Evolutionary conservation across 2,113 vertebrate species (phyloP), one percentile per base, ranked within the genome.

Genomic region (Corythaeola cristata): DNA sequence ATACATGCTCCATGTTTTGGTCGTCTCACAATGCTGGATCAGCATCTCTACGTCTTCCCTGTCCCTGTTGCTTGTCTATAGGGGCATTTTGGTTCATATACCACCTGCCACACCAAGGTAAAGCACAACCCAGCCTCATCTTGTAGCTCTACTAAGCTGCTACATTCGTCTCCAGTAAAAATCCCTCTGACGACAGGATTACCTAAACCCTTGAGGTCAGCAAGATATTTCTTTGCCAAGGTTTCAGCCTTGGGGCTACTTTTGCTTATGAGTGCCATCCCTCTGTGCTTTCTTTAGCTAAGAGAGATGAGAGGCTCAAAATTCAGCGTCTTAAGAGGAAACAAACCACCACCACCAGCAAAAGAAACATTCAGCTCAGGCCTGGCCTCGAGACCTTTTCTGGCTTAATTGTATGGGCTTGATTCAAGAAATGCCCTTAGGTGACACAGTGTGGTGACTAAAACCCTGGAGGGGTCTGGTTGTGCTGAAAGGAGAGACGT

Each of bases 1-100:
- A 62, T n/a, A n/a, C 20, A 8, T 13, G 15, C 0, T 15, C 9
- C 9, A 1, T 50, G 4, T 39, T 71, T 77, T 59, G 11, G 7
- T 30, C 22, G 28, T 47, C 45, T n/a, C 7, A 3, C 45, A 59
- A 7, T 5, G 33, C 12, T 16, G 11, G n/a, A 21, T 56, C 32
- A 49, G 5, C 39, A 53, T 14, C 30, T 64, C 68, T n/a, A 60
- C 2, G 0, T 17, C 22, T 44, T 67, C 26, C 20, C 44, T 55
- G 47, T 22, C 56, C 32, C 47, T 41, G 44, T 12, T 76, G 35
- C 44, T 76, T 72, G 37, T n/a, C 71, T 59, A 32, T 20, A 39
- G 59, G 13, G 67, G 16, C 28, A 32, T 81, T 86, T n/a, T 32
- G 14, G 47, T 30, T 27, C 24, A 12, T 37, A 9, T 14, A 16